Evolutionary conservation across 64 coral and sea anemone genomes (phyloP).

Genomic region (Dendronephthya gigantea): DNA sequence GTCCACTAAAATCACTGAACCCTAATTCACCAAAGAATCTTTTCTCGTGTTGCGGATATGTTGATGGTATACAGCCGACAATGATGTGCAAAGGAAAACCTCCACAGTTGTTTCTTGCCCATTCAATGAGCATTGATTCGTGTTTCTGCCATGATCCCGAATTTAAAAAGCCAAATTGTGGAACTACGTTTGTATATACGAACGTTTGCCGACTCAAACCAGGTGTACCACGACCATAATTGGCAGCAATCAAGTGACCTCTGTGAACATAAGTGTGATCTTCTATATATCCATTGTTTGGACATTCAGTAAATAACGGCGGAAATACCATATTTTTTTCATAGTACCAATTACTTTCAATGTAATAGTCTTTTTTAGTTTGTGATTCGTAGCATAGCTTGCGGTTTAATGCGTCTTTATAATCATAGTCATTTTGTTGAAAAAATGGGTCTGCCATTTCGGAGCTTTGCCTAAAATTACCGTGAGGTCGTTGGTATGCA

Average conservation of each 20-base stretch:
- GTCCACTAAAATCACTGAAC: neutral
- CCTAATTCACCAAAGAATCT: neutral
- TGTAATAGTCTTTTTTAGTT: neutral
- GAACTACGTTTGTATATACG: neutral
- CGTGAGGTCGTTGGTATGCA: neutral
- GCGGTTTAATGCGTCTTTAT: neutral
- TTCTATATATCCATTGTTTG: neutral
- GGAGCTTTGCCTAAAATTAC: too few relatives aligned
- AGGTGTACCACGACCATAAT: neutral
- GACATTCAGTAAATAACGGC: too few relatives aligned
- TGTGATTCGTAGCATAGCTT: neutral
- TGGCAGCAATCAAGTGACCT: neutral
- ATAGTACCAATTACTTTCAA: neutral
- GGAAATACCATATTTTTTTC: neutral
- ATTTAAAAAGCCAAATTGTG: neutral
- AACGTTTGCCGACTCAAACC: neutral
- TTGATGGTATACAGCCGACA: neutral
- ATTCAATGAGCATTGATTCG: neutral
- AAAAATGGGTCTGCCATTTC: too few relatives aligned
- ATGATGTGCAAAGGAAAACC: neutral
- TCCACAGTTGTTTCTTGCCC: neutral
- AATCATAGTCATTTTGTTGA: neutral
- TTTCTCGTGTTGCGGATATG: neutral
- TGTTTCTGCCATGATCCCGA: neutral
- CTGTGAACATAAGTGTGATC: neutral